phyloP scores from a whole-genome alignment of 1,140 invertebrate genomes.

The Cepaea nemoralis region DNA sequence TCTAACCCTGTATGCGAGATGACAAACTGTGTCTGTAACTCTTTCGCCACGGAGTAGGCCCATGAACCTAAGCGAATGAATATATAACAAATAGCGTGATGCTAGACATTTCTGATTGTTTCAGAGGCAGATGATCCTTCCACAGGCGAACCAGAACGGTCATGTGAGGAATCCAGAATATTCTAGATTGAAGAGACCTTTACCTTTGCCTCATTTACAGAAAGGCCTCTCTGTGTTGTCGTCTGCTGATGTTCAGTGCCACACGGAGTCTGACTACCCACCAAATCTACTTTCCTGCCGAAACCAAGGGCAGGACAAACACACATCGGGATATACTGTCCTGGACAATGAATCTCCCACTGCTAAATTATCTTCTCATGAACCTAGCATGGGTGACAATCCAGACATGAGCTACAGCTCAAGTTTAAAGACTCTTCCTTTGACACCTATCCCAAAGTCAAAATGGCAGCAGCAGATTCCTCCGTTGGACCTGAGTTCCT shows the following conservation, averaged over 20 bases:
- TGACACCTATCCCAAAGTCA: constrained; percentile 49
- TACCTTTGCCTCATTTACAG: background rate
- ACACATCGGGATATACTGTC: background rate
- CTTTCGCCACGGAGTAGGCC: no score
- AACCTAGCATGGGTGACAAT: constrained; percentile 46
- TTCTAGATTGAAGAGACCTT: background rate
- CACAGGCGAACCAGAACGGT: background rate
- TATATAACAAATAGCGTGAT: no score
- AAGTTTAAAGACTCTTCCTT: constrained; percentile 43
- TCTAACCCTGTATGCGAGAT: no score
- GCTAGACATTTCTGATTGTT: background rate
- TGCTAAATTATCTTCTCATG: constrained; percentile 51
- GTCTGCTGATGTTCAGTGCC: constrained; percentile 11
- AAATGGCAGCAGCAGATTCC: constrained; percentile 49
- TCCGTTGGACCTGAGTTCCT: constrained; percentile 50
- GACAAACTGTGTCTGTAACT: no score
- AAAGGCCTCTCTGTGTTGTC: background rate
- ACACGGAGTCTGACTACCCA: background rate
- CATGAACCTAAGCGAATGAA: no score
- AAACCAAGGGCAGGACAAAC: background rate
- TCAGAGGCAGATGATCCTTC: constrained; percentile 4
- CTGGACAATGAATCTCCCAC: constrained; percentile 48
- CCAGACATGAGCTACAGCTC: constrained; percentile 50
- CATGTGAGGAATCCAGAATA: background rate
- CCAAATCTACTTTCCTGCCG: background rate